Evolutionary conservation across 2,113 vertebrate species (phyloP).

Genomic region (Daubentonia madagascariensis): DNA sequence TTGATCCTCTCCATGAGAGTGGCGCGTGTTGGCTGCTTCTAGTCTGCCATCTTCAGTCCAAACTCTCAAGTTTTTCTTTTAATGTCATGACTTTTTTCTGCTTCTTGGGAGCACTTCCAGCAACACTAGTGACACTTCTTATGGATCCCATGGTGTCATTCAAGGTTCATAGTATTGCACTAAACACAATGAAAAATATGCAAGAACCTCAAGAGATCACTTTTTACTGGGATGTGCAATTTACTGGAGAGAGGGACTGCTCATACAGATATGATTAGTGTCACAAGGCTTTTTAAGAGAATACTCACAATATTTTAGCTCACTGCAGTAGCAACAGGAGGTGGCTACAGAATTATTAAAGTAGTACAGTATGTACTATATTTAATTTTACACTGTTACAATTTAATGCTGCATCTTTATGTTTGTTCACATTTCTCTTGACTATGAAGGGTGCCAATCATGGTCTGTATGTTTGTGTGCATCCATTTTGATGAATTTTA

Average conservation of each 20-base stretch:
- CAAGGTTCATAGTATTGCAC: background rate
- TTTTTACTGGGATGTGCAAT: background rate
- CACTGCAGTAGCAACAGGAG: background rate
- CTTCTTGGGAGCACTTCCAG: background rate
- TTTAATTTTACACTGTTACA: background rate
- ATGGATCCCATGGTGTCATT: background rate
- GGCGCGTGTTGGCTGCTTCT: too few species aligned
- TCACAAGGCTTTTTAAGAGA: background rate
- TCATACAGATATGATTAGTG: background rate
- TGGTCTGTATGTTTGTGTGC: background rate
- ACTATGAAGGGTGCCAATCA: background rate
- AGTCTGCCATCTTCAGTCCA: too few species aligned
- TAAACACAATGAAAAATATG: background rate
- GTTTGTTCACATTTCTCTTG: background rate
- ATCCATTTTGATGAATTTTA: background rate
- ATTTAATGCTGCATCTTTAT: background rate
- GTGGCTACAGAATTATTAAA: background rate
- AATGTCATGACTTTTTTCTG: background rate
- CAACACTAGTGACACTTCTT: background rate
- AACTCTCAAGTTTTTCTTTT: background rate
- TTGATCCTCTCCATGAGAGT: too few species aligned
- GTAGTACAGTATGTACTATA: background rate
- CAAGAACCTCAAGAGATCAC: background rate
- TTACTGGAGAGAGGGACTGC: background rate
- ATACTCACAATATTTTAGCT: background rate